Evolutionary conservation across 2,888 invertebrate species (phyloP).

Genomic region (Conistra vaccinii): DNA sequence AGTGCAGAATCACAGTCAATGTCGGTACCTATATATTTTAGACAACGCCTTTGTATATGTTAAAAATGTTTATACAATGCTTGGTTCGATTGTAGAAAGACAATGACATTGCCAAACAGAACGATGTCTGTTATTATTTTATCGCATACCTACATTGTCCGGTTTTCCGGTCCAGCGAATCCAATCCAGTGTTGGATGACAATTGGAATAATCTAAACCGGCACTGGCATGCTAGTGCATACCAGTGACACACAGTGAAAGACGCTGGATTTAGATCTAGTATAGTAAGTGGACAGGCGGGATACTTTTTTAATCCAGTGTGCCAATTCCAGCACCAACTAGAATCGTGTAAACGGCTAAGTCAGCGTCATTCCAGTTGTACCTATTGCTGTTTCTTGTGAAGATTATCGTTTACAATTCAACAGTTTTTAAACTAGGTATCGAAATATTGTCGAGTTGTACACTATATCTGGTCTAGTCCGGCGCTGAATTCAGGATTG

Average conservation of each 20-base stretch:
- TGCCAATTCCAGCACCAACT: not conserved
- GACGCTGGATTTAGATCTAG: no score
- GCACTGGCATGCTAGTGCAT: no score
- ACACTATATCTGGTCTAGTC: not conserved
- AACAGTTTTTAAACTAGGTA: not conserved
- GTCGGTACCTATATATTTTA: not conserved
- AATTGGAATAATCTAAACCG: not conserved
- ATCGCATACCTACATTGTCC: not conserved
- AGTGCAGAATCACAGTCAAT: not conserved
- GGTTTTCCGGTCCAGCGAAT: not conserved
- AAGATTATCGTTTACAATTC: not conserved
- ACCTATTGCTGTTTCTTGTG: not conserved
- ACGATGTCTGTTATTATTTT: not conserved
- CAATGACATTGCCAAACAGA: constrained; percentile 1
- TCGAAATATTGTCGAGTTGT: not conserved
- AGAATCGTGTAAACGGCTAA: not conserved
- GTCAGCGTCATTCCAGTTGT: not conserved
- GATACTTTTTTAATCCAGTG: not conserved
- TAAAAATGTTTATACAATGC: not conserved
- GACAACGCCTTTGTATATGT: not conserved
- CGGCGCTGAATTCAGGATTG: not conserved
- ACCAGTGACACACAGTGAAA: no score
- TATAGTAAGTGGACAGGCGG: not conserved
- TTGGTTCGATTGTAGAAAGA: not conserved
- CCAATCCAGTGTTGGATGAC: not conserved